These are phyloP conservation scores for Notodonta dromedarius DNA, from an alignment of 2,888 invertebrate genomes.

Conservation along the genomic window DNA sequence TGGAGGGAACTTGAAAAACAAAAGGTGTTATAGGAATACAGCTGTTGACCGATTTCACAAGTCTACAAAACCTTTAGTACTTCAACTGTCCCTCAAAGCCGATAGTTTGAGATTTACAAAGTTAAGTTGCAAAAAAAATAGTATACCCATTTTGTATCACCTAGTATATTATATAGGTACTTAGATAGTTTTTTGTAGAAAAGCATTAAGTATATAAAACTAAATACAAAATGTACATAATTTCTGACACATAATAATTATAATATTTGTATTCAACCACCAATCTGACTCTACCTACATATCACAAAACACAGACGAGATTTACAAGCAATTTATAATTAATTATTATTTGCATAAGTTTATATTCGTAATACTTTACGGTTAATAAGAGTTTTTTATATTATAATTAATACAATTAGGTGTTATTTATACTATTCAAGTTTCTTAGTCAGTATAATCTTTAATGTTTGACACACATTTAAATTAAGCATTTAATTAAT, in stretches of 20 bases:
- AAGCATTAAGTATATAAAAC: no score
- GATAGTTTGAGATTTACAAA: no score
- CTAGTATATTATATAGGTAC: no score
- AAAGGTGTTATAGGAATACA: no score
- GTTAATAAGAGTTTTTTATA: conserved; percentile 16
- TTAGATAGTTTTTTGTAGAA: no score
- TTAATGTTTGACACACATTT: conserved; percentile 17
- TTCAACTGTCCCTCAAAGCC: no score
- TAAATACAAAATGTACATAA: no score
- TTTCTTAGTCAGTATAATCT: not conserved
- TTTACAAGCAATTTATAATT: conserved; percentile 46
- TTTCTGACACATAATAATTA: conserved; percentile 19
- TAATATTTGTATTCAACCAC: conserved; percentile 6
- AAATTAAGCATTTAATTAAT: conserved; percentile 16
- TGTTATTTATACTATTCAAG: not conserved
- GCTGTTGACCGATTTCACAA: no score
- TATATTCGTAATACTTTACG: conserved; percentile 34
- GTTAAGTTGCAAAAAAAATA: no score
- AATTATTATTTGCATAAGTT: conserved; percentile 21
- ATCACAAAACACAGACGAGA: conserved; percentile 67
- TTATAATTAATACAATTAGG: conserved; percentile 27
- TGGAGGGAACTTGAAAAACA: no score
- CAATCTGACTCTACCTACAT: conserved; percentile 42
- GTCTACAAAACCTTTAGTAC: no score
- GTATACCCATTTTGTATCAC: no score